phyloP scores from a whole-genome alignment of 2,888 invertebrate species.

The Andrena bucephala region DNA sequence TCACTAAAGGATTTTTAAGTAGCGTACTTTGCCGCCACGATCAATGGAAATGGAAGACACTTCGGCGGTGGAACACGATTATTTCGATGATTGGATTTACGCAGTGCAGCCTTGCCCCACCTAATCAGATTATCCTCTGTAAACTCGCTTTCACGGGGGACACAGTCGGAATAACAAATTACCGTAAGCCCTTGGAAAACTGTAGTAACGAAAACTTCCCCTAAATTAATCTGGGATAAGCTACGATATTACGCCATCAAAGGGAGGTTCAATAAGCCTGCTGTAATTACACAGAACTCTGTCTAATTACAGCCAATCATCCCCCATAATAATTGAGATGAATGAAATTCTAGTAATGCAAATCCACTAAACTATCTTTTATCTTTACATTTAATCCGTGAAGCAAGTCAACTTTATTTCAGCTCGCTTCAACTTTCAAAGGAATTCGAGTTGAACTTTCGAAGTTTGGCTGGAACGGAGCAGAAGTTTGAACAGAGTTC shows the following conservation, averaged over 20 bases:
- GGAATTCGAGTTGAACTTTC: too few relatives aligned
- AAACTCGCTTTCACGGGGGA: conserved; percentile 26
- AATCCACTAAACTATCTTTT: too few relatives aligned
- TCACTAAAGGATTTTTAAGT: conserved; percentile 28
- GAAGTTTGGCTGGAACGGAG: too few relatives aligned
- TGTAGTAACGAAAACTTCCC: conserved; percentile 13
- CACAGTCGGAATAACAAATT: conserved; percentile 14
- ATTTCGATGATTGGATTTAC: conserved; percentile 61
- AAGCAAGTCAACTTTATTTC: too few relatives aligned
- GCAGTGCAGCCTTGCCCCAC: conserved; percentile 38
- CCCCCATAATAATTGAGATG: not conserved
- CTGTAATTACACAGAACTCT: not conserved
- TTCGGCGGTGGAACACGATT: conserved; percentile 36
- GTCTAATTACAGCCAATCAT: conserved; percentile 14
- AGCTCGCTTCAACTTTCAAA: too few relatives aligned
- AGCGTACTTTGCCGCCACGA: not conserved
- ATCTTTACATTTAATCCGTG: too few relatives aligned
- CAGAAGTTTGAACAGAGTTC: too few relatives aligned
- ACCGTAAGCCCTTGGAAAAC: conserved; percentile 16
- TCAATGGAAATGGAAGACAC: conserved; percentile 39
- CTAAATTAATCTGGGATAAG: not conserved
- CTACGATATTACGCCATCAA: not conserved
- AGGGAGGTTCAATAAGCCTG: conserved; percentile 24
- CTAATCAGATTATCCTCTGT: conserved; percentile 58
- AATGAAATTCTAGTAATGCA: not conserved